Percentiles rank a stretch among this genome's conserved stretches.
phyloP scores from a whole-genome alignment of 2,113 vertebrate genomes.

The Manacus vitellinus region DNA sequence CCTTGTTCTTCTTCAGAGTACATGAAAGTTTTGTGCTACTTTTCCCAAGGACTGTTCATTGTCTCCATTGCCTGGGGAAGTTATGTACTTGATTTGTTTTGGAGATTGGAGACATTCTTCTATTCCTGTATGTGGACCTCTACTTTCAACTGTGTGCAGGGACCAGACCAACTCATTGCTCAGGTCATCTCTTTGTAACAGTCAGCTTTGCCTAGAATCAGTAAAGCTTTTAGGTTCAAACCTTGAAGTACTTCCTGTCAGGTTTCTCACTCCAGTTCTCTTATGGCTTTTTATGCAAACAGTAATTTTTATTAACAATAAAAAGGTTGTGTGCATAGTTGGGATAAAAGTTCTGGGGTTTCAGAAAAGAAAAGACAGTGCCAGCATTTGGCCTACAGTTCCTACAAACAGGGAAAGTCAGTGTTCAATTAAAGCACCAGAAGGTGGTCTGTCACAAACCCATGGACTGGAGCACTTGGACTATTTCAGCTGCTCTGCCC shows the following conservation, averaged over 20 bases:
- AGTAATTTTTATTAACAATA: not conserved
- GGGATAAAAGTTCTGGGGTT: not conserved
- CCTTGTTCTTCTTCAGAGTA: not conserved
- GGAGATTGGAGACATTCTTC: not conserved
- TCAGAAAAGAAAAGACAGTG: not conserved
- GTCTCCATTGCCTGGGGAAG: not conserved
- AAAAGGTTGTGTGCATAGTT: not conserved
- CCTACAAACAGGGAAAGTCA: not conserved
- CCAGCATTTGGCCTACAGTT: not conserved
- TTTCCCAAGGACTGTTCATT: not conserved
- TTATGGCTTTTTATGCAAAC: not conserved
- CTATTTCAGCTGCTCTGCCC: not conserved
- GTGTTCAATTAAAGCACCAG: not conserved
- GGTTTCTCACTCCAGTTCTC: not conserved
- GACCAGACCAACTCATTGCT: not conserved
- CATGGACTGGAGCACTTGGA: not conserved
- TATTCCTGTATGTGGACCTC: accelerated
- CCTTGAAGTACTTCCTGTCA: not conserved
- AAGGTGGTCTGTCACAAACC: not conserved
- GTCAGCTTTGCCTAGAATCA: not conserved
- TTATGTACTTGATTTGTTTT: not conserved
- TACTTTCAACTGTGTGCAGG: not conserved
- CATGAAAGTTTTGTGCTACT: not conserved
- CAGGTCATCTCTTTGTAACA: not conserved
- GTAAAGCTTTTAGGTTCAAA: not conserved